Evolutionary conservation across 2,113 vertebrate species (phyloP), one percentile per base, ranked within the genome.

Genomic region (Psittacula cyanocephala): DNA sequence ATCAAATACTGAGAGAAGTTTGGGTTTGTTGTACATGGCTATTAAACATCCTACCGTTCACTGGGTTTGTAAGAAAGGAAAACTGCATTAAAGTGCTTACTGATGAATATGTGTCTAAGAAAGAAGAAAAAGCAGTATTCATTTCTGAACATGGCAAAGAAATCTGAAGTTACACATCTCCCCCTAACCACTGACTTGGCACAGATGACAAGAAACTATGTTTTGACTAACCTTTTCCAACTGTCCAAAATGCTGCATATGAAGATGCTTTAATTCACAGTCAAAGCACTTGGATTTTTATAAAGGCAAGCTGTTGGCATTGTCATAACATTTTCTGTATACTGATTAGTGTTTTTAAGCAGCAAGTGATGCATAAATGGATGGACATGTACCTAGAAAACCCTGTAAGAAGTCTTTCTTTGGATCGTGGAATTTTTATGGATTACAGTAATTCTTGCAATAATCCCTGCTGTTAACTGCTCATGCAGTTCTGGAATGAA

Each of bases 81-180:
- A 96, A 39, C 96, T 96, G 93, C 83, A 49, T 97, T 97, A 43
- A 96, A 97, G 95, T 95, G 88, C 95, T 95, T 95, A 55, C 86
- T 97, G 93, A 96, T 80, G 97, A 98, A 96, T 98, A 98, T 98
- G 98, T 98, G 94, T 96, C 93, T 98, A 92, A 98, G 97, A 97
- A 98, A 97, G 97, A 98, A 98, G 98, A 98, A 98, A 98, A 98
- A 98, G 98, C 98, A 98, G 78, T 95, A 97, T 96, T 98, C 85
- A 24, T 97, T 97, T 96, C 97, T 97, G 97, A 97, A 90, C 94
- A 98, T 98, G 98, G 98, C 97, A 96, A 97, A 98, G 95, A 96
- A 84, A 39, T 96, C 91, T 88, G 97, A 98, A 98, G 97, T 98
- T 98, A 92, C 96, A 62, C 88, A 87, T 96, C 96, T 97, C 70